A percentile compares a stretch with the other conserved stretches of the same genome.
Conservation (phyloP, 2,888 invertebrate species). For the Rhimphoctona megacephalus region DNA sequence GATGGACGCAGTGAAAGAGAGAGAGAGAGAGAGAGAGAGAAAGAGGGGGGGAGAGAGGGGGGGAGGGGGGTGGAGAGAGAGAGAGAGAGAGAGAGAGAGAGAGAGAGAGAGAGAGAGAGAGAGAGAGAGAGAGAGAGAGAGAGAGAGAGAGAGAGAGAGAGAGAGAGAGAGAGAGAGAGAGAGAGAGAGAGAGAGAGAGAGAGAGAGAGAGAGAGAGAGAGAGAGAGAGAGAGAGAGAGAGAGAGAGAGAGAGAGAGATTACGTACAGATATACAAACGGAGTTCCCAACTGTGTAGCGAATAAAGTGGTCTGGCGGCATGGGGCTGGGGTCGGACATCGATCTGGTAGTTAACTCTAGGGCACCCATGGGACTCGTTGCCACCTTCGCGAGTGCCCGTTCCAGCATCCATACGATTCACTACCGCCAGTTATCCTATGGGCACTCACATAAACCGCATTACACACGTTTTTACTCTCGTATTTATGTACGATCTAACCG, state of each 20-base stretch:
- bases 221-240: too few relatives aligned
- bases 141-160: too few relatives aligned
- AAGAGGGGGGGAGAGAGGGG: too few relatives aligned
- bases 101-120: too few relatives aligned
- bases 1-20: conserved; percentile 19
- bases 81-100: too few relatives aligned
- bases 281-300: conserved; percentile 47
- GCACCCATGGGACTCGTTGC: conserved; percentile 84
- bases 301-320: conserved; percentile 68
- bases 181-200: too few relatives aligned
- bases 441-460: conserved; percentile 73
- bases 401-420: conserved; percentile 73
- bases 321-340: conserved; percentile 81
- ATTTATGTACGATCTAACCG: conserved; percentile 74
- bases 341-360: conserved; percentile 84
- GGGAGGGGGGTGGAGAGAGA: too few relatives aligned
- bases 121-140: too few relatives aligned
- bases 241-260: conserved; percentile 23
- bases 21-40: conserved; percentile 33
- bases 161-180: too few relatives aligned
- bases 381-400: conserved; percentile 77
- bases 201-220: too few relatives aligned
- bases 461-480: conserved; percentile 74
- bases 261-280: not conserved
- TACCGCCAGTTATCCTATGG: conserved; percentile 68